phyloP scores from a whole-genome alignment of 2,797 vertebrate species.

The Diglossa cyanea region DNA sequence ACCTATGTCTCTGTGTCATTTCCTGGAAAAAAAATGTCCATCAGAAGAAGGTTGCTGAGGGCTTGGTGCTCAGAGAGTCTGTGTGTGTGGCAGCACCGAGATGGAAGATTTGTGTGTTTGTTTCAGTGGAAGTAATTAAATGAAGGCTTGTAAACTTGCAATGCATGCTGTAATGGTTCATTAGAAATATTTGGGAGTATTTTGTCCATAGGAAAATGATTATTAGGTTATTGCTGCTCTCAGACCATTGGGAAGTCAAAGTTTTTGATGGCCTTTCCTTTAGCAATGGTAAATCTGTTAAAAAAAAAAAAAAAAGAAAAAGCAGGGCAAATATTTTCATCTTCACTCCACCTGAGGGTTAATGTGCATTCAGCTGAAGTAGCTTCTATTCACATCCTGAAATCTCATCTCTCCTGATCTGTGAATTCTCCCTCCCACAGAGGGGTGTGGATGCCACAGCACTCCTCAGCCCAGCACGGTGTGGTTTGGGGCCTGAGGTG shows the following conservation, averaged over 20 bases:
- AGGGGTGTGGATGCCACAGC: not conserved
- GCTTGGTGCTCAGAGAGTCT: slow-evolving; percentile 63
- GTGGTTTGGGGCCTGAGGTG: not conserved
- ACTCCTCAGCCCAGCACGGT: not conserved
- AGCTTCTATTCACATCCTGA: not conserved
- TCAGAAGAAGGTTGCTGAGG: slow-evolving; percentile 75
- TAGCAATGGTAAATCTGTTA: not conserved
- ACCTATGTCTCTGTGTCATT: slow-evolving; percentile 87
- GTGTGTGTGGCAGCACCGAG: not conserved
- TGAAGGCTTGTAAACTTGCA: slow-evolving; percentile 11
- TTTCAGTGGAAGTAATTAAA: slow-evolving; percentile 53
- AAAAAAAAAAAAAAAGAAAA: not conserved
- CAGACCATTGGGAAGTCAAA: not conserved
- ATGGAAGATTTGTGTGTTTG: slow-evolving; percentile 25
- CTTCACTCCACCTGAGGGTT: not conserved
- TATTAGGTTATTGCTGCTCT: not conserved
- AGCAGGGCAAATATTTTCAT: not conserved
- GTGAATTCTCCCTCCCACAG: not conserved
- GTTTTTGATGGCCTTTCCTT: not conserved
- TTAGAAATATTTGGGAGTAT: slow-evolving; percentile 30
- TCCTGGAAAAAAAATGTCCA: slow-evolving; percentile 79
- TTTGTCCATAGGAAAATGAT: not conserved
- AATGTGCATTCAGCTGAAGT: slow-evolving; percentile 4
- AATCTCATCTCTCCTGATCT: not conserved
- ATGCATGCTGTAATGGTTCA: not conserved